These are phyloP conservation scores for Ciconia boyciana DNA, from an alignment of 2,113 vertebrate species.

Conservation along the genomic window DNA sequence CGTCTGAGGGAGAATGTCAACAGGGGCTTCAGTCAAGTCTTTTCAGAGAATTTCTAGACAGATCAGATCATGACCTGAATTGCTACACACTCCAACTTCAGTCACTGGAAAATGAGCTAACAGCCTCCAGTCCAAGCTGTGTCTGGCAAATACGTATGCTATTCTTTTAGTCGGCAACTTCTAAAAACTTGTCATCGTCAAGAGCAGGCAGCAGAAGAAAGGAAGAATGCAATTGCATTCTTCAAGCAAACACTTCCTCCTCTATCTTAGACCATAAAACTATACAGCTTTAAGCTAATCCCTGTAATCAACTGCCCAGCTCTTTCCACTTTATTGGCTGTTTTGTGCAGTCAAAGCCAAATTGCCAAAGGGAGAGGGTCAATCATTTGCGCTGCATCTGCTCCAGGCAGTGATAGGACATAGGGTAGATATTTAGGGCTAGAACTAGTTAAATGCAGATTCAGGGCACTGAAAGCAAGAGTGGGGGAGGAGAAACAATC, in stretches of 20 bases:
- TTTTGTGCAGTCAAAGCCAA: conserved; percentile 28
- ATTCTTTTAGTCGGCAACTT: neutral
- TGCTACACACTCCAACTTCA: neutral
- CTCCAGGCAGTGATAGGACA: neutral
- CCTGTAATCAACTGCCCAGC: neutral
- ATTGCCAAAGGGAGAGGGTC: conserved; percentile 19
- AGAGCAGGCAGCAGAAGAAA: neutral
- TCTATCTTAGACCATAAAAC: neutral
- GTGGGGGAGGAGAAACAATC: neutral
- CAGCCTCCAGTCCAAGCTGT: neutral
- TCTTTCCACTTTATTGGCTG: conserved; percentile 42
- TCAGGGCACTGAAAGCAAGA: neutral
- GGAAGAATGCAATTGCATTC: neutral
- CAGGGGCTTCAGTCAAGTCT: neutral
- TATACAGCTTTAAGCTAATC: neutral
- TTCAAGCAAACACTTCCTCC: neutral
- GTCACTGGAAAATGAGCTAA: neutral
- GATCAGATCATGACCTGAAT: neutral
- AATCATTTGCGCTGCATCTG: neutral
- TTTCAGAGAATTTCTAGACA: neutral
- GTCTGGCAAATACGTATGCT: neutral
- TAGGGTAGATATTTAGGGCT: neutral
- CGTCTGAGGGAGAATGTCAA: neutral
- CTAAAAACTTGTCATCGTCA: neutral
- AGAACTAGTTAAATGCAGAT: conserved; percentile 31